Evolutionary conservation across 2,888 invertebrate species (phyloP), one percentile per base, ranked within the genome.

Genomic region (Nomada lathburiana): DNA sequence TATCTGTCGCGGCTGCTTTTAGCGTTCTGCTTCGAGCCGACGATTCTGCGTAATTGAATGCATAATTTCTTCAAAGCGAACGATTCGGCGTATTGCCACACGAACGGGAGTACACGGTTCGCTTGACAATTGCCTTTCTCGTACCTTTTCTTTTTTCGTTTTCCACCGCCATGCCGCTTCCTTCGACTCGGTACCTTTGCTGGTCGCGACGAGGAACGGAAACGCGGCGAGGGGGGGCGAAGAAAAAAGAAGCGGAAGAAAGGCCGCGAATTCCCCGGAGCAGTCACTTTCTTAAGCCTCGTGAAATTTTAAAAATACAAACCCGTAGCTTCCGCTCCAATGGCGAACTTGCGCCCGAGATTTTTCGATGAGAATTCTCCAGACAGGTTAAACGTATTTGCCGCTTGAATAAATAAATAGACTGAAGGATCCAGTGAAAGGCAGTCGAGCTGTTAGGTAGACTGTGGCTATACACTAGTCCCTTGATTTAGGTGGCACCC

Each of bases 261-360:
- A 23, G 52, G 20, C 13, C 44, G 16, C 23, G 63, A 53, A 80
- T 47, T 59, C 80, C 57, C 62, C 5, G 36, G 68, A 36, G 80
- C 52, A 69, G 63, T 9, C 20, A 29, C 67, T 57, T n/a, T 55
- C 67, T 52, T 23, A 44, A 62, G 62, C 20, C 79, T 53, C 70
- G 52, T 71, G 80, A 59, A 80, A 81, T 69, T 74, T 69, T 80
- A 69, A 74, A 52, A 68, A 80, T 57, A 57, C 23, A 36, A 53
- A 64, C 47, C 57, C 29, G 3, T 29, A 26, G 68, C 13, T 59
- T 55, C 20, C 47, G 13, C 36, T 52, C 23, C 52, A 20, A 11
- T n/a, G 55, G 23, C 18, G 29, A 71, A 82, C 42, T 76, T 18
- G 18, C 26, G 9, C 42, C 26, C 29, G n/a, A 64, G 42, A 82